phyloP scores from a whole-genome alignment of 2,113 vertebrate genomes.

The Andinoacara biseriatus region DNA sequence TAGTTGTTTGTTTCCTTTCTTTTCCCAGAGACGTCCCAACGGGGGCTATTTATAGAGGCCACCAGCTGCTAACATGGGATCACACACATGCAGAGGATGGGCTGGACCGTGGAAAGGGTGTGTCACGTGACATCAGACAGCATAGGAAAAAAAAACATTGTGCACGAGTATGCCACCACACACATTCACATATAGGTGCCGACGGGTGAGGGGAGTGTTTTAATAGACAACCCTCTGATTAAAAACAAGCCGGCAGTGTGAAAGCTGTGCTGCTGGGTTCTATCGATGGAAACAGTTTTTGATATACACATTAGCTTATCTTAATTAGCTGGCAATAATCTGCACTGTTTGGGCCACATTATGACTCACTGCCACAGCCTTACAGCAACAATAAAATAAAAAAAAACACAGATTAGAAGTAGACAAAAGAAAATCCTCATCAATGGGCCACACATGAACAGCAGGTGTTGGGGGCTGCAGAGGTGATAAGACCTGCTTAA shows the following conservation, averaged over 20 bases:
- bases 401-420: background rate
- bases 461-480: background rate
- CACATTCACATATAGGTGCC: background rate
- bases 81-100: conserved; percentile 65
- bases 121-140: conserved; percentile 31
- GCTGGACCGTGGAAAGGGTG: conserved; percentile 63
- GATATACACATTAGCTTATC: background rate
- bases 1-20: conserved; percentile 26
- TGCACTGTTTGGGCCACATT: background rate
- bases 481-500: conserved; percentile 51
- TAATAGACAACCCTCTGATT: background rate
- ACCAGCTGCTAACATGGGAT: conserved; percentile 67
- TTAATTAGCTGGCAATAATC: background rate
- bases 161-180: conserved; percentile 7
- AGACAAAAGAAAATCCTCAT: background rate
- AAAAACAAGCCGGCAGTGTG: background rate
- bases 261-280: background rate
- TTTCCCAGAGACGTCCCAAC: conserved; percentile 23
- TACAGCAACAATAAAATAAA: background rate
- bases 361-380: background rate
- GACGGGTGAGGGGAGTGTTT: background rate
- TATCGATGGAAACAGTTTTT: conserved; percentile 6
- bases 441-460: conserved; percentile 13
- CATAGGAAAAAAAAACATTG: conserved; percentile 52
- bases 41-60: conserved; percentile 64